Conservation (phyloP, 2,113 vertebrate species). For the Parus major region DNA sequence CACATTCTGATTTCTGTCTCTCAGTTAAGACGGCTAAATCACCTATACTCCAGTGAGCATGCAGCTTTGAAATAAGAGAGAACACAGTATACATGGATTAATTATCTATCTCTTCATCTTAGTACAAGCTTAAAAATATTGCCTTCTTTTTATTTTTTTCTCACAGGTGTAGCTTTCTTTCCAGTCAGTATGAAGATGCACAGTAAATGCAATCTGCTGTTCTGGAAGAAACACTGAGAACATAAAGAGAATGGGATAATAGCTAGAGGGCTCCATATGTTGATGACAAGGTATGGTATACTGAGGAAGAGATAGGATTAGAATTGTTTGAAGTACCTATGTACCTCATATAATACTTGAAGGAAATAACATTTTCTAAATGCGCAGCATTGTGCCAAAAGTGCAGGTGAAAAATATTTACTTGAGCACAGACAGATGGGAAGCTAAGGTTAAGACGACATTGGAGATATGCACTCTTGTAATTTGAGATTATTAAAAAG, state of each 20-base stretch:
- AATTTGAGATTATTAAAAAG: slow-evolving; percentile 59
- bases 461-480: not conserved
- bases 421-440: slow-evolving; percentile 50
- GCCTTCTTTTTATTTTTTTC: not conserved
- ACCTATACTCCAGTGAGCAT: not conserved
- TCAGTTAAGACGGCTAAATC: not conserved
- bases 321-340: slow-evolving; percentile 49
- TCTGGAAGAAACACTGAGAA: slow-evolving; percentile 10
- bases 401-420: slow-evolving; percentile 51
- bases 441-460: not conserved
- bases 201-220: slow-evolving; percentile 37
- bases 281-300: slow-evolving; percentile 41
- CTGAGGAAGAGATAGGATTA: slow-evolving; percentile 44
- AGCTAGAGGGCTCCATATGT: slow-evolving; percentile 55
- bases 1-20: not conserved
- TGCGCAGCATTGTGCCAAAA: not conserved
- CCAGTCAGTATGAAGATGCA: not conserved
- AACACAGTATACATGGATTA: not conserved
- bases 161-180: not conserved
- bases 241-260: slow-evolving; percentile 54
- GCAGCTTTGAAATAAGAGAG: not conserved
- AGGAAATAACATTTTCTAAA: slow-evolving; percentile 58
- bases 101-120: not conserved
- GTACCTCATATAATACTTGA: not conserved
- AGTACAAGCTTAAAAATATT: not conserved